Evolutionary conservation across 2,888 invertebrate genomes (phyloP), one percentile per base, ranked within the genome.

Genomic region (Cepaea hortensis): DNA sequence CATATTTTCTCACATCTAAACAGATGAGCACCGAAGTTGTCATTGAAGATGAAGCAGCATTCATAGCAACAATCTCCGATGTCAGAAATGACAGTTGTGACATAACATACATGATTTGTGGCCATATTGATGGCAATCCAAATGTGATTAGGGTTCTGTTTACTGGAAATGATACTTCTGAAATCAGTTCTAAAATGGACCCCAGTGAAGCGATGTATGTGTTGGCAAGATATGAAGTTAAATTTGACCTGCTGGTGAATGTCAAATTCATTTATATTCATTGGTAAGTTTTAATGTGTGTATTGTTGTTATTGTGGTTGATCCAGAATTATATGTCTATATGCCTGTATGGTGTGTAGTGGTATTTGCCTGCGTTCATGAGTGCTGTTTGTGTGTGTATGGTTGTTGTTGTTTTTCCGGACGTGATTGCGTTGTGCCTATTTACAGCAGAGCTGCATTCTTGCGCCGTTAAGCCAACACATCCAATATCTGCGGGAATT

Each of bases 191-290:
- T 0, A 79, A 88, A 75, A 87, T 92, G 85, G 91, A 92, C 35
- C 87, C 91, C 2, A n/a, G 87, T 9, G 89, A 92, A 87, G 92
- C 93, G 65, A 91, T 93, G 92, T 94, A 94, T 86, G 91, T 90
- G 18, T 88, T 94, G 73, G 91, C 93, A 35, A 90, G 94, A 88
- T 91, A 93, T 81, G 90, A 91, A 81, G 92, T 91, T n/a, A 91
- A 92, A 11, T 91, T 93, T 89, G 94, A 94, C 88, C 92, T 93
- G 93, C 93, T 93, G n/a, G 92, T 88, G 20, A 93, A 93, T 20
- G 91, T 93, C 86, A 94, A 93, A 88, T 94, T 94, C 91, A 92
- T 94, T 85, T 93, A 93, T 90, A 91, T 94, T 84, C 91, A 92
- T 88, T 94, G 94, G 94, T 94, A 87, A 90, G 93, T 89, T n/a